A percentile compares a stretch with the other conserved stretches of the same genome.
Conservation (phyloP, 35 echinoderm and acorn worm genomes). For the Ophiothrix spiculata region DNA sequence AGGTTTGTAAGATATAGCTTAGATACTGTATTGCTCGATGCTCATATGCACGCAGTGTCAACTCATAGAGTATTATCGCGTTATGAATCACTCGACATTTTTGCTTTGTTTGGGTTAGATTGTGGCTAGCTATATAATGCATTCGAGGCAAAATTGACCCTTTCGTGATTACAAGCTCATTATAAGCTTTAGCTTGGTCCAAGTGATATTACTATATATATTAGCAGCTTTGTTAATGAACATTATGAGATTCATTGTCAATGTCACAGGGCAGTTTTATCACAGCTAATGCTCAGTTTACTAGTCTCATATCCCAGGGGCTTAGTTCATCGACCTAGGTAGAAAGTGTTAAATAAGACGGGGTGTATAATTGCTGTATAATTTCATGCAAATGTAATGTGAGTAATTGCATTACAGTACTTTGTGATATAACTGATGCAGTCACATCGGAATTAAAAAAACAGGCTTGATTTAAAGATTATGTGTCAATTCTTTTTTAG, state of each 20-base stretch:
- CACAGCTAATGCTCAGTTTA: not conserved
- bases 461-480: no score
- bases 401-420: no score
- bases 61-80: not conserved
- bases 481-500: no score
- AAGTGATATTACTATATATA: no score
- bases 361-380: not conserved
- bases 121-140: no score
- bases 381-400: not conserved
- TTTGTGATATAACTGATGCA: no score
- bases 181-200: no score
- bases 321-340: not conserved
- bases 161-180: not conserved
- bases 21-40: not conserved
- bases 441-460: no score
- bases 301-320: not conserved
- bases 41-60: not conserved
- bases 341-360: not conserved
- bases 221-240: not conserved
- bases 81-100: not conserved
- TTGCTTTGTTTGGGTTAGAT: slow-evolving; percentile 1
- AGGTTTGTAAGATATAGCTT: not conserved
- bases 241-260: not conserved
- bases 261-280: not conserved
- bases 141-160: not conserved